Evolutionary conservation across 2,113 vertebrate genomes (phyloP), one percentile per base, ranked within the genome.

Genomic region (Epinephelus moara): DNA sequence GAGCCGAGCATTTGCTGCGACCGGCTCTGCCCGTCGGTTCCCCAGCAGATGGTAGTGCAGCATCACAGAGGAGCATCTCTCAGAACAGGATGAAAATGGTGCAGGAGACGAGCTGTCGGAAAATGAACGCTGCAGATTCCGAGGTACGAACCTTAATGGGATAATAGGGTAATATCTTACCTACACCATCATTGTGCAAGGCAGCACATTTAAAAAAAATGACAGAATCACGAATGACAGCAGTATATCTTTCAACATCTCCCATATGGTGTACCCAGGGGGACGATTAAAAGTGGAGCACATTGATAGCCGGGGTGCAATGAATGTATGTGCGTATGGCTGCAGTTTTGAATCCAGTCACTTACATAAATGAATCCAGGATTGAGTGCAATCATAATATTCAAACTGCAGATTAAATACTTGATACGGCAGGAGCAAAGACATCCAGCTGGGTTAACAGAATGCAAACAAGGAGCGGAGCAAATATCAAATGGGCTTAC

Each of bases 11-110:
- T 75, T 77, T 72, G 25, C 53, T 57, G 81, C 9, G 53, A 33
- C 56, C 17, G 62, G 52, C 56, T 83, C 70, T 70, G 81, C 66
- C 77, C 52, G 64, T 53, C 40, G 55, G 70, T 81, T 86, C 59
- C 75, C 93, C 95, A 93, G 85, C 88, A 95, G 95, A 93, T 92
- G 95, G 95, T 92, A 84, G 87, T 93, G 89, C 84, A 89, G 87
- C 92, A 85, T 82, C 89, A 50, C 60, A 6, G 60, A 72, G 85
- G 40, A 81, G 73, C 84, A 82, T 70, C 85, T 77, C 19, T 62
- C 75, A 63, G 78, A 69, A 25, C 74, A 57, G 72, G 59, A 88
- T n/a, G 67, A 89, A 91, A 92, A 87, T 89, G 91, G 89, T 86
- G 90, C 93, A 92, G 82, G 78, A 91, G 81, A 88, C 71, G 49